Percentiles rank a stretch among this genome's conserved stretches.
phyloP scores from a whole-genome alignment of 2,113 vertebrate genomes.

The Ctenomys sociabilis region DNA sequence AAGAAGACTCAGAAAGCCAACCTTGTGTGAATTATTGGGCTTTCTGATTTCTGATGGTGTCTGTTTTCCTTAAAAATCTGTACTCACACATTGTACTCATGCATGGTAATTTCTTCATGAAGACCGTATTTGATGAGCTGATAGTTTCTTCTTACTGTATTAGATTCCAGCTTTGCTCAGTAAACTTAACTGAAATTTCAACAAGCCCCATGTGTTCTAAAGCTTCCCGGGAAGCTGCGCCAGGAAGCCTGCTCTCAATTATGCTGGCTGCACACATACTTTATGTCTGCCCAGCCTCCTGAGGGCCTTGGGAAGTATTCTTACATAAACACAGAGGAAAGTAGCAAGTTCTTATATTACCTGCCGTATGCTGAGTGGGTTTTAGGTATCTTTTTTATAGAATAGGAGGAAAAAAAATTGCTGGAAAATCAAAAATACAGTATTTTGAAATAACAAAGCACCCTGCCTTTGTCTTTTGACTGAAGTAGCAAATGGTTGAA shows the following conservation, averaged over 20 bases:
- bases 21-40: neutral
- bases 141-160: neutral
- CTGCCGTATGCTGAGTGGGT: neutral
- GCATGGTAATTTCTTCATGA: neutral
- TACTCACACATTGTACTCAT: neutral
- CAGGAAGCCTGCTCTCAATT: constrained; percentile 69
- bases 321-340: constrained; percentile 64
- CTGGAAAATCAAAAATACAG: neutral
- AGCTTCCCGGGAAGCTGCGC: neutral
- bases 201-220: constrained; percentile 30
- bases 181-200: neutral
- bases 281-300: neutral
- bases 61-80: neutral
- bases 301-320: neutral
- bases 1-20: neutral
- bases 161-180: neutral
- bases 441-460: neutral
- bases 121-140: neutral
- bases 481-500: neutral
- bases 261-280: neutral
- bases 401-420: neutral
- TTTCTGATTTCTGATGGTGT: neutral
- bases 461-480: constrained; percentile 24
- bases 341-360: constrained; percentile 52
- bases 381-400: neutral